Evolutionary conservation across 2,888 invertebrate species (phyloP).

Genomic region (Nomada flava): DNA sequence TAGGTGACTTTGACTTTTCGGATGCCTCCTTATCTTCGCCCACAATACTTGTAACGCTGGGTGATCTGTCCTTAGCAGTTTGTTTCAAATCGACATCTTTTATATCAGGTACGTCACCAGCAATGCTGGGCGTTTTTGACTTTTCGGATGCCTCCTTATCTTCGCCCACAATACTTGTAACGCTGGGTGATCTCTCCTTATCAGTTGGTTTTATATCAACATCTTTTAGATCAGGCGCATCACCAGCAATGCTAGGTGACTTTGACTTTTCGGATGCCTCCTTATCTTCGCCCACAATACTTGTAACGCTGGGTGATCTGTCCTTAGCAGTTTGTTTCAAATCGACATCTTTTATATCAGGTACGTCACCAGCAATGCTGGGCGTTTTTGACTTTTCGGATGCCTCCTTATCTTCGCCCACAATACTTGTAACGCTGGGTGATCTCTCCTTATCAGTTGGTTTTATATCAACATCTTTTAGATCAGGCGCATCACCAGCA

Average conservation of each 20-base stretch:
- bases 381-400: slow-evolving; percentile 43
- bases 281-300: slow-evolving; percentile 9
- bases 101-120: slow-evolving; percentile 45
- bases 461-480: too few species aligned
- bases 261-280: slow-evolving; percentile 28
- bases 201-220: too few species aligned
- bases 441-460: too few species aligned
- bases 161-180: too few species aligned
- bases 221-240: slow-evolving; percentile 39
- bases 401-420: slow-evolving; percentile 26
- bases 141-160: too few species aligned
- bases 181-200: too few species aligned
- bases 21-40: too few species aligned
- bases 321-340: slow-evolving; percentile 2
- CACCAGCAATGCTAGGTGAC: slow-evolving; percentile 35
- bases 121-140: slow-evolving; percentile 43
- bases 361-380: slow-evolving; percentile 40
- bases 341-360: slow-evolving; percentile 18
- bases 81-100: too few species aligned
- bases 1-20: slow-evolving; percentile 50
- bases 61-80: too few species aligned
- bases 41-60: too few species aligned
- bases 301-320: slow-evolving; percentile 27
- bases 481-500: rapidly evolving
- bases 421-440: neutral